phyloP scores from a whole-genome alignment of 2,888 invertebrate genomes.

The Anodontia alba region DNA sequence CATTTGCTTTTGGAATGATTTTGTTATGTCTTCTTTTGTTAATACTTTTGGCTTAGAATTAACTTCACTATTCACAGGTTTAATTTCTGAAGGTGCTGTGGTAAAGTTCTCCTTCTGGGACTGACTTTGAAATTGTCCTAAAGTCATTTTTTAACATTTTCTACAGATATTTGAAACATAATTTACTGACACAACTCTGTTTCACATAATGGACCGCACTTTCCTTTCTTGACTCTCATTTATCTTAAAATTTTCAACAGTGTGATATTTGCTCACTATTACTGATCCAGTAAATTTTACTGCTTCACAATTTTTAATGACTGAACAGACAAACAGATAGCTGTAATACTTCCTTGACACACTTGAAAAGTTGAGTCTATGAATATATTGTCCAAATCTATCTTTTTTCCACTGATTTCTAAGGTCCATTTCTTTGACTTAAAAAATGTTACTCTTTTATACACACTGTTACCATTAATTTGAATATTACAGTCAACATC shows the following conservation, averaged over 20 bases:
- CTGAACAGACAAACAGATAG: conserved; percentile 24
- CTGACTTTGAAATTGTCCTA: conserved; percentile 1
- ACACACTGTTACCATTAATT: background rate
- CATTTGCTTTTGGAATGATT: conserved; percentile 35
- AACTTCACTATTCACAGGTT: background rate
- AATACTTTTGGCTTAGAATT: conserved; percentile 7
- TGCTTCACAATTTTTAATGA: conserved; percentile 35
- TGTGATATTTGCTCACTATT: conserved; percentile 37
- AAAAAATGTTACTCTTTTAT: conserved; percentile 13
- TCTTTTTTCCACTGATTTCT: conserved; percentile 20
- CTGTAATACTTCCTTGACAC: conserved; percentile 25
- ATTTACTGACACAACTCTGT: conserved; percentile 28
- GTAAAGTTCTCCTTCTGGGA: background rate
- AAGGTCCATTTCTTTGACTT: conserved; percentile 15
- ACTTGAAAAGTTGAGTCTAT: conserved; percentile 16
- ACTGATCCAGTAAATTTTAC: conserved; percentile 31
- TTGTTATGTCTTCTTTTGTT: conserved; percentile 24
- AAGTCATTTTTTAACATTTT: conserved; percentile 39
- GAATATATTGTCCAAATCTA: conserved; percentile 16
- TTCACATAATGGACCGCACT: conserved; percentile 28
- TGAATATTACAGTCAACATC: background rate
- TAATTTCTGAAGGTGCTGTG: background rate
- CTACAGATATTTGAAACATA: conserved; percentile 3
- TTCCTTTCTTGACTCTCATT: conserved; percentile 13
- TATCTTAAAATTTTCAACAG: conserved; percentile 18